Evolutionary conservation across 2,113 vertebrate genomes (phyloP).

Genomic region (Acinonyx jubatus): DNA sequence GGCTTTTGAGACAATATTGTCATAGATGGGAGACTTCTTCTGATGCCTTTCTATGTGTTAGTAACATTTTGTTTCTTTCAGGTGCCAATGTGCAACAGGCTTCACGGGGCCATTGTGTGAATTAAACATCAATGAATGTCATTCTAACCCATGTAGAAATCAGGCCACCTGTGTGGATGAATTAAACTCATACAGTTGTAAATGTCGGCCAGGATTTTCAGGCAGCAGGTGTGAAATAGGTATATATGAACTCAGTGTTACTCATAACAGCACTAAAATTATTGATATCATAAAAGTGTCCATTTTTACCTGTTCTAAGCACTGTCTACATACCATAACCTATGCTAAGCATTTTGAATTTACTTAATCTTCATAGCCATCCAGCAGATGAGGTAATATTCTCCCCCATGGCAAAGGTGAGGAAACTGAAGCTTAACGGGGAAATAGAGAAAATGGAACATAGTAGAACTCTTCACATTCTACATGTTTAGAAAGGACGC

Average conservation of each 20-base stretch:
- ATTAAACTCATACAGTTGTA: conserved; percentile 92
- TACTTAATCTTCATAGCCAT: background rate
- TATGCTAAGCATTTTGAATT: background rate
- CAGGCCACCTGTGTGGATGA: conserved; percentile 94
- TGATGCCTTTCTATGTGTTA: background rate
- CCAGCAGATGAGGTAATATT: background rate
- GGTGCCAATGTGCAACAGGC: conserved; percentile 93
- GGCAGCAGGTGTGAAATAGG: conserved; percentile 99
- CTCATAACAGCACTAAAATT: background rate
- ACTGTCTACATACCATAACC: background rate
- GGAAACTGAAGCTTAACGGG: background rate
- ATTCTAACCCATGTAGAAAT: conserved; percentile 94
- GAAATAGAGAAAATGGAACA: background rate
- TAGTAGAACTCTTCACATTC: background rate
- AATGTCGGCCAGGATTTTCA: conserved; percentile 98
- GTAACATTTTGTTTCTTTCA: conserved; percentile 64
- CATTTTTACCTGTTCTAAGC: background rate
- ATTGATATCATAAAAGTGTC: background rate
- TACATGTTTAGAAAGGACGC: background rate
- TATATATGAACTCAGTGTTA: conserved; percentile 85
- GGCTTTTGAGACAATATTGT: background rate
- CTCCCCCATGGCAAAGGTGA: background rate
- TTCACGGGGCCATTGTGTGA: conserved; percentile 92
- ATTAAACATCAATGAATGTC: conserved; percentile 94
- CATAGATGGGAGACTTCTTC: background rate